Percentiles rank a stretch among this genome's conserved stretches.
These are phyloP conservation scores for Bergia sp. DNA, from an alignment of 92 coral and sea anemone genomes.

Conservation along the genomic window DNA sequence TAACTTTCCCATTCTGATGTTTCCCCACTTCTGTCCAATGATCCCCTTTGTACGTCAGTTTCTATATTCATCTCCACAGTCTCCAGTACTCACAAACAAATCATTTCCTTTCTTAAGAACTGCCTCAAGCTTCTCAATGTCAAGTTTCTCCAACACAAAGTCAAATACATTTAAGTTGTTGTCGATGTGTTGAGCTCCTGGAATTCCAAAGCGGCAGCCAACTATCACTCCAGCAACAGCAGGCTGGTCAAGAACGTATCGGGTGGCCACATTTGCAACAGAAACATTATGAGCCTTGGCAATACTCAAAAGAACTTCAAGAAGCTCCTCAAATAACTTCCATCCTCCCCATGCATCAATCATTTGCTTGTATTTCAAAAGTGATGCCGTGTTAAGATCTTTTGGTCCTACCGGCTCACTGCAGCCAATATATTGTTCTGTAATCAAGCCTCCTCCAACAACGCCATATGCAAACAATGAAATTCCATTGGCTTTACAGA, in stretches of 20 bases:
- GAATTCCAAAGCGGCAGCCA: constrained; percentile 82
- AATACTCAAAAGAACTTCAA: constrained; percentile 60
- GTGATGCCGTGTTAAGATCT: constrained; percentile 78
- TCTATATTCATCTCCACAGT: constrained; percentile 90
- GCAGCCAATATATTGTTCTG: constrained; percentile 64
- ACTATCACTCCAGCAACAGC: constrained; percentile 78
- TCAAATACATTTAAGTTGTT: constrained; percentile 69
- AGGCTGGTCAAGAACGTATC: constrained; percentile 81
- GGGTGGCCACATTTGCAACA: constrained; percentile 83
- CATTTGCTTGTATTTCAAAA: constrained; percentile 81
- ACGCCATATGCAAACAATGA: constrained; percentile 76
- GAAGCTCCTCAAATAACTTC: constrained; percentile 77
- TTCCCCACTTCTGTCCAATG: neutral
- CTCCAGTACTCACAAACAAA: constrained; percentile 79
- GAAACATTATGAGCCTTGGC: constrained; percentile 67
- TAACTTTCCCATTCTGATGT: neutral
- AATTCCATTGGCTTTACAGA: constrained; percentile 74
- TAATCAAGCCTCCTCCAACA: constrained; percentile 79
- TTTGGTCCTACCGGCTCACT: constrained; percentile 61
- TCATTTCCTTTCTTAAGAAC: constrained; percentile 71
- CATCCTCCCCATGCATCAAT: constrained; percentile 94
- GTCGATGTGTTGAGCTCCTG: constrained; percentile 73
- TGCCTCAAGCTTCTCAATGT: constrained; percentile 59
- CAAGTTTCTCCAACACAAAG: constrained; percentile 51
- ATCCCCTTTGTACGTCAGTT: neutral